Percentiles rank a stretch among this genome's conserved stretches.
phyloP scores from a whole-genome alignment of 2,888 invertebrate species.

The Tetheella fluctuosa region DNA sequence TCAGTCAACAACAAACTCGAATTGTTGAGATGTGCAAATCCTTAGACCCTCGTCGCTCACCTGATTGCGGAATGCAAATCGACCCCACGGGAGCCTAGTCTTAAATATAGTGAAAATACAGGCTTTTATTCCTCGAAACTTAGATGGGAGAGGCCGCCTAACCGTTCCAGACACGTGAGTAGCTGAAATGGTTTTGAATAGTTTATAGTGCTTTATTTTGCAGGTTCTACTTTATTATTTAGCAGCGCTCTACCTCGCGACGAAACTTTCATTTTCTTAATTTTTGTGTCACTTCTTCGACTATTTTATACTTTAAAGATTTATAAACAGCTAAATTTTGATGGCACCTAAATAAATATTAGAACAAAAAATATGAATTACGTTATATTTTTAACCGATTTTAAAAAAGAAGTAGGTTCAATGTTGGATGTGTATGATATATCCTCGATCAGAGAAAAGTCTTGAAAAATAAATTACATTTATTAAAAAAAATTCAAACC shows the following conservation, averaged over 20 bases:
- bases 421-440: no score
- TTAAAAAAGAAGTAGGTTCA: no score
- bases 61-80: slow-evolving; percentile 69
- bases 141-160: slow-evolving; percentile 38
- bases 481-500: no score
- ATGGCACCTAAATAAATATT: no score
- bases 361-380: no score
- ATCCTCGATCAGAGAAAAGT: no score
- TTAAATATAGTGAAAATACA: slow-evolving; percentile 54
- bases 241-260: slow-evolving; percentile 35
- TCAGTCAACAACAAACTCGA: slow-evolving; percentile 58
- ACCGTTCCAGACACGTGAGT: slow-evolving; percentile 57
- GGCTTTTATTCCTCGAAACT: slow-evolving; percentile 50
- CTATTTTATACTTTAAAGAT: background rate
- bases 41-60: slow-evolving; percentile 64
- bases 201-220: slow-evolving; percentile 61
- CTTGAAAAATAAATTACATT: no score
- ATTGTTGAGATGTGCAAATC: slow-evolving; percentile 59
- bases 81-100: slow-evolving; percentile 53
- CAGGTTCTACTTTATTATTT: slow-evolving; percentile 51
- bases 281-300: slow-evolving; percentile 23
- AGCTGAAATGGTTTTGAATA: slow-evolving; percentile 61
- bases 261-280: slow-evolving; percentile 41
- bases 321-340: no score
- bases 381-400: no score